A percentile compares a stretch with the other conserved stretches of the same genome.
Conservation (phyloP, 2,797 vertebrate species). For the Falco concolor region DNA sequence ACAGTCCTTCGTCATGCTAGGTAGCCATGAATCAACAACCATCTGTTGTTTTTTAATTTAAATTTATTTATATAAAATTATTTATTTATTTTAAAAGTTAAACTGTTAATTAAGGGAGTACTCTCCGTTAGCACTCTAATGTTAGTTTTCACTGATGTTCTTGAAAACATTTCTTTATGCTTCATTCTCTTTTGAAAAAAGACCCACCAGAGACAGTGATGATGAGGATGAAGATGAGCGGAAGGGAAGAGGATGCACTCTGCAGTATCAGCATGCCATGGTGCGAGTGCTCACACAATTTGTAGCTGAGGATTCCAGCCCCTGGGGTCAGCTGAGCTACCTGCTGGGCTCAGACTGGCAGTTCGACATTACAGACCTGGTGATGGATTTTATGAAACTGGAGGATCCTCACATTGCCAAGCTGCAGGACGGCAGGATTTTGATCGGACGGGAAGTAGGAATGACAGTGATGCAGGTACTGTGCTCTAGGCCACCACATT, state of each 20-base stretch:
- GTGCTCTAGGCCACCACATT: neutral
- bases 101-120: neutral
- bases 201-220: conserved; percentile 86
- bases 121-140: neutral
- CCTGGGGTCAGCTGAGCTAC: conserved; percentile 80
- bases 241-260: conserved; percentile 83
- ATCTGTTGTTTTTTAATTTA: too few species aligned
- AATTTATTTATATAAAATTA: too few species aligned
- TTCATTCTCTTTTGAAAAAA: conserved; percentile 11
- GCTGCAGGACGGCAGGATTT: conserved; percentile 81
- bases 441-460: conserved; percentile 85
- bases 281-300: conserved; percentile 91
- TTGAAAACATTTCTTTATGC: neutral
- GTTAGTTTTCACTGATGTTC: neutral
- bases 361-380: conserved; percentile 89
- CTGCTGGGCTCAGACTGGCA: conserved; percentile 91
- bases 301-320: conserved; percentile 81
- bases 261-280: conserved; percentile 91
- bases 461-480: conserved; percentile 92
- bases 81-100: too few species aligned
- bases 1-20: accelerated
- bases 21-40: neutral
- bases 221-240: conserved; percentile 90
- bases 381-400: conserved; percentile 89
- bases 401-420: conserved; percentile 84